Evolutionary conservation across 2,888 invertebrate genomes (phyloP), one percentile per base, ranked within the genome.

Genomic region (Tetheella fluctuosa): DNA sequence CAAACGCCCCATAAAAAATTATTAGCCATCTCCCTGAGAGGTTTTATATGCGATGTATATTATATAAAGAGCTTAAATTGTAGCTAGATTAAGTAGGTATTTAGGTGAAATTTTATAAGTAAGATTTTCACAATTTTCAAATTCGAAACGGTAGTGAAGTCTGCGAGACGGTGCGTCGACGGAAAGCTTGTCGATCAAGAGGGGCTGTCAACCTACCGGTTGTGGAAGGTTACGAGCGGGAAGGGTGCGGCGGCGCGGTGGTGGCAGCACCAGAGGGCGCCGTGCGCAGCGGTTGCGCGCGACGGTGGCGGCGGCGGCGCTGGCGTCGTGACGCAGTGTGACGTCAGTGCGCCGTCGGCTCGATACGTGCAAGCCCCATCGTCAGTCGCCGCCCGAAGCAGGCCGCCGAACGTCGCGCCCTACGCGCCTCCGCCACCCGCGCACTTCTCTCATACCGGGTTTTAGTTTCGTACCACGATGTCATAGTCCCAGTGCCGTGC

Each of bases 321-420:
- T 89, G 89, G 88, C 90, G 89, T 90, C 89, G 94, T 93, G 94
- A 94, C 94, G 95, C 94, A 94, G 95, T 95, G 94, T 95, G 95
- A 95, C 94, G 95, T 94, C 95, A 95, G 94, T 94, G 94, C 91
- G 94, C 94, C 93, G 94, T 94, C 94, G 95, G 94, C 94, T 95
- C 94, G 92, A 94, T 94, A 94, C 93, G 93, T 90, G 89, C 90
- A 91, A 93, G 91, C 90, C 90, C 93, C 90, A 89, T 87, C 93
- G 90, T 89, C 94, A 94, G 93, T 94, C 93, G 94, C 94, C 92
- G 91, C 91, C 90, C 91, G 90, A 87, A 85, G 83, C 91, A 89
- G 90, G 90, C 90, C 90, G 86, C 84, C 83, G 86, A 88, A 85
- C 85, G 90, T 85, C 89, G 91, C 89, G 88, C 87, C 84, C 81